Percentiles rank a stretch among this genome's conserved stretches.
phyloP scores from a whole-genome alignment of 2,888 invertebrate genomes.

The Tenthredo distinguenda region DNA sequence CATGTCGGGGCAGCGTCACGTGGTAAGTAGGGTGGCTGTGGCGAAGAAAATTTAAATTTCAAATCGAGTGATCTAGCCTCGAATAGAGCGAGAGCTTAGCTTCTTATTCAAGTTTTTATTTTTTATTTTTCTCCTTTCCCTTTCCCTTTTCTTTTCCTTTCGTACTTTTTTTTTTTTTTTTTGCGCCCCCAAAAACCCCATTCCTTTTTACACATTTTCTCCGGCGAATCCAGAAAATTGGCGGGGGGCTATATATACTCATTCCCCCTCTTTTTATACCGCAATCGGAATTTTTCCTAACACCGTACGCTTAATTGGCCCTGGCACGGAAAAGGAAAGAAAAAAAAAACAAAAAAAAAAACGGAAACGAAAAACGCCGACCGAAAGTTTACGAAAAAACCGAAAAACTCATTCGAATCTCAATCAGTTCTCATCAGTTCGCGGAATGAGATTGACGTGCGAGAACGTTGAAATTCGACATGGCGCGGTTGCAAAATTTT shows the following conservation, averaged over 20 bases:
- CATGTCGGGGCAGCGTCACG: conserved; percentile 34
- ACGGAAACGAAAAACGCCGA: background rate
- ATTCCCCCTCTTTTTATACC: background rate
- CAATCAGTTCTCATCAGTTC: background rate
- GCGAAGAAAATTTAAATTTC: conserved; percentile 29
- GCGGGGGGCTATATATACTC: background rate
- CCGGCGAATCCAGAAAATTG: background rate
- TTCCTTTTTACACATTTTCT: background rate
- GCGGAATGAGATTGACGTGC: background rate
- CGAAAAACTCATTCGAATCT: background rate
- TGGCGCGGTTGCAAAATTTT: background rate
- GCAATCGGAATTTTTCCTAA: background rate
- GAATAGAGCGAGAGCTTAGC: conserved; percentile 7
- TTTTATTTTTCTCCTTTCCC: background rate
- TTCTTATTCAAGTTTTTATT: conserved; percentile 24
- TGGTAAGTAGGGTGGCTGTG: conserved; percentile 40
- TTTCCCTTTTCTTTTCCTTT: background rate
- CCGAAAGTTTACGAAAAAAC: background rate
- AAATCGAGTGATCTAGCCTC: conserved; percentile 35
- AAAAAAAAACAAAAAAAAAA: background rate
- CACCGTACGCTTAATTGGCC: background rate
- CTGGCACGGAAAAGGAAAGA: background rate
- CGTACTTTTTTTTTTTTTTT: background rate
- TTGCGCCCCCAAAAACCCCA: background rate
- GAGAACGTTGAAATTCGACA: background rate